Conservation (phyloP, 2,113 vertebrate genomes). For the Prietella phreatophila region DNA sequence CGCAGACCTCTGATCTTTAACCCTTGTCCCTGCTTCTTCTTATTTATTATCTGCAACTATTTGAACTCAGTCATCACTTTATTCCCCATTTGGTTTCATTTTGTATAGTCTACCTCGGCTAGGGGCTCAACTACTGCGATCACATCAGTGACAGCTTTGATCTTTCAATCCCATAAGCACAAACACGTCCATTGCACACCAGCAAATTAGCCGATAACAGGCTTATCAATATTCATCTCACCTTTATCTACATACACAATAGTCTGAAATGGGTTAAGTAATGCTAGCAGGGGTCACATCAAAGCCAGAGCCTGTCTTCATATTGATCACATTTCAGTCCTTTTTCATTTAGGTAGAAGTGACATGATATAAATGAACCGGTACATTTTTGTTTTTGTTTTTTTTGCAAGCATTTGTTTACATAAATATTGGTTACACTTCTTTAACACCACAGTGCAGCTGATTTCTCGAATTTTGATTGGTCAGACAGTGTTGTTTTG, state of each 20-base stretch:
- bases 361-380: neutral
- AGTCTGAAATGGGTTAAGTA: slow-evolving; percentile 25
- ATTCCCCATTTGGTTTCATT: slow-evolving; percentile 14
- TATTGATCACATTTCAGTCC: neutral
- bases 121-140: neutral
- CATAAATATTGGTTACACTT: neutral
- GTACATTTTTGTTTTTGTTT: neutral
- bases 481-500: neutral
- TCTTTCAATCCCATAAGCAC: slow-evolving; percentile 9
- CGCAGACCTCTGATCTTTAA: slow-evolving; percentile 31
- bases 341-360: neutral
- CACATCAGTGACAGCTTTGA: slow-evolving; percentile 34
- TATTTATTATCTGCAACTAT: slow-evolving; percentile 40
- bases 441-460: neutral
- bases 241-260: slow-evolving; percentile 29
- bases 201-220: slow-evolving; percentile 29
- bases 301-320: slow-evolving; percentile 19
- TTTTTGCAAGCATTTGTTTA: neutral
- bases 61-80: slow-evolving; percentile 36
- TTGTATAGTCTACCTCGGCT: slow-evolving; percentile 14
- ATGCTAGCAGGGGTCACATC: slow-evolving; percentile 33
- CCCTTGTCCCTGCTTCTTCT: slow-evolving; percentile 12
- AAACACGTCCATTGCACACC: slow-evolving; percentile 7
- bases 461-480: neutral
- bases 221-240: slow-evolving; percentile 46